phyloP scores from a whole-genome alignment of 2,797 vertebrate species.

The Falco naumanni region DNA sequence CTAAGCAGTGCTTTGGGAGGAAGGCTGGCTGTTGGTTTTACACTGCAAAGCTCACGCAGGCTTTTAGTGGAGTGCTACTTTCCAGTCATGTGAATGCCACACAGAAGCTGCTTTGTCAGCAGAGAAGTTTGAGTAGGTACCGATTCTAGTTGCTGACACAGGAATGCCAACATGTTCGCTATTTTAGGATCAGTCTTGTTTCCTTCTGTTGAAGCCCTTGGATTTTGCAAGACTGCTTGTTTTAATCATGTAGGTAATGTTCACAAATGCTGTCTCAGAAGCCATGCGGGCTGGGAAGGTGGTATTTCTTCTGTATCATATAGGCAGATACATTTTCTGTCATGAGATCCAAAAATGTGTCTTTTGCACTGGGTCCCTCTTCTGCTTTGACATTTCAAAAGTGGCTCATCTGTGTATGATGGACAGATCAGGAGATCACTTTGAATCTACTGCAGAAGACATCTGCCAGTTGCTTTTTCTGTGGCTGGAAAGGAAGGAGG shows the following conservation, averaged over 20 bases:
- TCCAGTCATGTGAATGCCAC: not conserved
- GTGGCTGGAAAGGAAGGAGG: not conserved
- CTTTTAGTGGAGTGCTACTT: not conserved
- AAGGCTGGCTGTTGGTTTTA: not conserved
- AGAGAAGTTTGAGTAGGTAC: not conserved
- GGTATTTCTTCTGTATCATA: accelerated
- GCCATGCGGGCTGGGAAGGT: not conserved
- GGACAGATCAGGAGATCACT: not conserved
- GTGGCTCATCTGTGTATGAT: not conserved
- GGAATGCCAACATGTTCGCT: not conserved
- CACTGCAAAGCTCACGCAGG: not conserved
- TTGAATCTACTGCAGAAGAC: not conserved
- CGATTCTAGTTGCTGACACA: not conserved
- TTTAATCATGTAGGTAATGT: not conserved
- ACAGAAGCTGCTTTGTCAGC: not conserved
- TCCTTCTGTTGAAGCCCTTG: not conserved
- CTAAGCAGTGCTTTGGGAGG: not conserved
- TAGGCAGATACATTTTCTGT: not conserved
- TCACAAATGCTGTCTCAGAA: not conserved
- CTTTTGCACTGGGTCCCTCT: not conserved
- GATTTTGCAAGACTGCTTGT: not conserved
- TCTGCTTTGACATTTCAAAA: not conserved
- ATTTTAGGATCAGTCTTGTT: not conserved
- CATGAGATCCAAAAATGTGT: not conserved
- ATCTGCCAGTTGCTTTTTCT: not conserved